phyloP scores from a whole-genome alignment of 2,888 invertebrate genomes.

The Crematogaster levior region DNA sequence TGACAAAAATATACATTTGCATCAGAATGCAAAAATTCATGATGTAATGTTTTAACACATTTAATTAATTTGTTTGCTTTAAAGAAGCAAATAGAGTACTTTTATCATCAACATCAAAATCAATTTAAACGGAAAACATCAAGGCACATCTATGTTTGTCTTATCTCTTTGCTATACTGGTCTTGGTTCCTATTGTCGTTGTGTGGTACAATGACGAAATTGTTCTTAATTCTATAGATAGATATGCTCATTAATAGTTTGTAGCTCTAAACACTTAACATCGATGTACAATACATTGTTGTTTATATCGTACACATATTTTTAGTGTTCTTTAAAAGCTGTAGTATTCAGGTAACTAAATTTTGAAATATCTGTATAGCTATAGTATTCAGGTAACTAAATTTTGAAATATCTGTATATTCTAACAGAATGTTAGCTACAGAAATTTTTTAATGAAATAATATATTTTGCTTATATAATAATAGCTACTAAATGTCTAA shows the following conservation, averaged over 20 bases:
- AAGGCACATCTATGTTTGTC: constrained; percentile 77
- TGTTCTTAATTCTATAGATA: constrained; percentile 51
- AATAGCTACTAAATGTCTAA: constrained; percentile 23
- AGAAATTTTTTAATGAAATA: constrained; percentile 18
- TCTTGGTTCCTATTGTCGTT: constrained; percentile 65
- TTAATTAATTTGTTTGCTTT: constrained; percentile 43
- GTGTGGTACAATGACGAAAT: constrained; percentile 54
- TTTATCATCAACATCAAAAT: constrained; percentile 67
- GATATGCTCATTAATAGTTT: constrained; percentile 57
- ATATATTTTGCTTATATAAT: constrained; percentile 9
- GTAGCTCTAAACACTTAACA: constrained; percentile 66
- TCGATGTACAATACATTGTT: constrained; percentile 49
- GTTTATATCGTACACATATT: constrained; percentile 43
- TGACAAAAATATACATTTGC: constrained; percentile 52
- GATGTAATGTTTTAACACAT: constrained; percentile 39
- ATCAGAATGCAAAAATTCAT: constrained; percentile 30
- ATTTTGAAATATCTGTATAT: background rate
- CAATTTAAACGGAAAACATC: constrained; percentile 76
- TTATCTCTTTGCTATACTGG: constrained; percentile 43
- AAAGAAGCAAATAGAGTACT: constrained; percentile 53
- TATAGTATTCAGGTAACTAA: constrained; percentile 27
- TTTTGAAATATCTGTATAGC: background rate
- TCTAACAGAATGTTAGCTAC: background rate
- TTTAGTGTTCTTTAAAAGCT: constrained; percentile 47
- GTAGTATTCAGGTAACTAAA: constrained; percentile 25